Percentiles rank a stretch among this genome's conserved stretches.
Conservation (phyloP, 2,113 vertebrate genomes). For the Dasypus novemcinctus region DNA sequence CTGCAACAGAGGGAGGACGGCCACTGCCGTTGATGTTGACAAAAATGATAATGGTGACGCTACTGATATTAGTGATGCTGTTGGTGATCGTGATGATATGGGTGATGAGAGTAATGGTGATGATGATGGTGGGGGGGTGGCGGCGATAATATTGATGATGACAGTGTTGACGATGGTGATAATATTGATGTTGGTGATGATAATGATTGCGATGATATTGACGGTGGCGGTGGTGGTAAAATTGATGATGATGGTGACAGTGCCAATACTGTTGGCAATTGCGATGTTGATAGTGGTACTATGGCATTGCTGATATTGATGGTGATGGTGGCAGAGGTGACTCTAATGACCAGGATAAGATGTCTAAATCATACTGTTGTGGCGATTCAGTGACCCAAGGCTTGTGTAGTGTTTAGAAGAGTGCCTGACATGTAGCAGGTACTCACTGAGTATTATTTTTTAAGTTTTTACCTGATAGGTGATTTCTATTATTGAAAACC, state of each 20-base stretch:
- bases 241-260: neutral
- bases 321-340: too few relatives aligned
- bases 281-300: neutral
- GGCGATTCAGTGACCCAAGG: neutral
- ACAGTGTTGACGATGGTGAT: neutral
- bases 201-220: neutral
- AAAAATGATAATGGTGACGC: neutral
- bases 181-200: neutral
- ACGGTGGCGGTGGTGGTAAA: neutral
- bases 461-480: neutral
- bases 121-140: fast-evolving
- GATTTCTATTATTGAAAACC: neutral
- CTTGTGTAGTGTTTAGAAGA: neutral
- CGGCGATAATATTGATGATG: neutral
- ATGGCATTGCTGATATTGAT: neutral
- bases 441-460: neutral
- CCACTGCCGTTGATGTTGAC: neutral
- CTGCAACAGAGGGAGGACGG: neutral
- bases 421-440: neutral
- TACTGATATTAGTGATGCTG: neutral
- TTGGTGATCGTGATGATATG: neutral
- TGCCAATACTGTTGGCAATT: too few relatives aligned
- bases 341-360: neutral
- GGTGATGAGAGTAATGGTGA: neutral
- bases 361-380: neutral